Base-by-base conservation (phyloP, 2,888 invertebrate species). In the Cremastobaeus sp. region DNA sequence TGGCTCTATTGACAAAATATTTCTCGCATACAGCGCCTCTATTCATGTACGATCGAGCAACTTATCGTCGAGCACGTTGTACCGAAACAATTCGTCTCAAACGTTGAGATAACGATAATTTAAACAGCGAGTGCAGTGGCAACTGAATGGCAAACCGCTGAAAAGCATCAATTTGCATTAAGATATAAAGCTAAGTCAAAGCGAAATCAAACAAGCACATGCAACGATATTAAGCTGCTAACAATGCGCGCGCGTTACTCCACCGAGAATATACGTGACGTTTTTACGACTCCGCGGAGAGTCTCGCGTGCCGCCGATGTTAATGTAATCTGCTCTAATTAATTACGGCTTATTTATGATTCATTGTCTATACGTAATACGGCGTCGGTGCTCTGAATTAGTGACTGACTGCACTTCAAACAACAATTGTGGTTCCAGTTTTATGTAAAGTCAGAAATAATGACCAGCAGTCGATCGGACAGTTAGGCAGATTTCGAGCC, bases 271-370 rank as follows among this genome's bases (percentile, higher is more conserved):
- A 81, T 81, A 82, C 82, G 81, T 77, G 82, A 81, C 83, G 80
- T 82, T 83, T 84, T 84, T 82, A 84, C 79, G 83, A 81, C 79
- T 78, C 83, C 82, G 76, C 78, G 70, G 79, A 81, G 83, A 82
- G 81, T 82, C 80, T 82, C 82, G 81, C 82, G 82, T 82, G 82
- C 80, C 80, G 74, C 77, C 78, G 75, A 82, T 80, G 79, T 79
- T 81, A 81, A 82, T 80, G 81, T 80, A 79, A 82, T 82, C 81
- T 82, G 72, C 76, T 71, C 80, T 83, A 83, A 84, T 84, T 84
- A 84, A 84, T 84, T 82, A 82, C 80, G 77, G 77, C 79, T 82
- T 81, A 81, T 81, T 83, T 82, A 83, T 81, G 83, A 83, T 82
- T 82, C 84, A 83, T 80, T 79, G 82, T 65, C 68, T 75, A 50